phyloP scores from a whole-genome alignment of 2,888 invertebrate species.

The Shargacucullia verbasci region DNA sequence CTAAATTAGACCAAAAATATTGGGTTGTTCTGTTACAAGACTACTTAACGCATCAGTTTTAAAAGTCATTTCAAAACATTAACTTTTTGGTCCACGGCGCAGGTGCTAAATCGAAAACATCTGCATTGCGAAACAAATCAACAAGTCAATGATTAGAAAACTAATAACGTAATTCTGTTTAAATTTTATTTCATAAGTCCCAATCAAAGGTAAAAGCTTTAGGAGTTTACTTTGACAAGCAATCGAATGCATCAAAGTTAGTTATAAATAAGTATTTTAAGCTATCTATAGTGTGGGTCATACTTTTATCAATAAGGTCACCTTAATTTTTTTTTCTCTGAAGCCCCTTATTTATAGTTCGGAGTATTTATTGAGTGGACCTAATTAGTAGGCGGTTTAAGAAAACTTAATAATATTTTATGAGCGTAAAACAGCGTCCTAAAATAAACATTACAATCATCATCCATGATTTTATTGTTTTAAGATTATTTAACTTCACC shows the following conservation, averaged over 20 bases:
- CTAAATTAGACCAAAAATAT: background rate
- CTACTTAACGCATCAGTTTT: background rate
- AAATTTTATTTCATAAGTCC: conserved; percentile 18
- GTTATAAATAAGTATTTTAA: background rate
- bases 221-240: background rate
- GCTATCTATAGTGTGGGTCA: background rate
- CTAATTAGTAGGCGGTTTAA: no score
- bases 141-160: conserved; percentile 16
- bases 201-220: conserved; percentile 18
- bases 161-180: conserved; percentile 10
- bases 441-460: no score
- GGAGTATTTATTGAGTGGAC: no score
- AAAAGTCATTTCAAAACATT: background rate
- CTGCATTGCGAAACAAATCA: conserved; percentile 18
- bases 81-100: background rate
- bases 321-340: background rate
- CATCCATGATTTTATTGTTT: no score
- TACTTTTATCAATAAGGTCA: no score
- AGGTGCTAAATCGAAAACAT: conserved; percentile 4
- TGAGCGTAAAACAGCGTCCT: no score
- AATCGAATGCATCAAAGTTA: conserved; percentile 5
- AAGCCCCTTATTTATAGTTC: no score
- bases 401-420: no score
- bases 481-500: no score
- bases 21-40: conserved; percentile 5